Evolutionary conservation across 2,797 vertebrate genomes (phyloP).

Genomic region (Philypnodon macrostomus): DNA sequence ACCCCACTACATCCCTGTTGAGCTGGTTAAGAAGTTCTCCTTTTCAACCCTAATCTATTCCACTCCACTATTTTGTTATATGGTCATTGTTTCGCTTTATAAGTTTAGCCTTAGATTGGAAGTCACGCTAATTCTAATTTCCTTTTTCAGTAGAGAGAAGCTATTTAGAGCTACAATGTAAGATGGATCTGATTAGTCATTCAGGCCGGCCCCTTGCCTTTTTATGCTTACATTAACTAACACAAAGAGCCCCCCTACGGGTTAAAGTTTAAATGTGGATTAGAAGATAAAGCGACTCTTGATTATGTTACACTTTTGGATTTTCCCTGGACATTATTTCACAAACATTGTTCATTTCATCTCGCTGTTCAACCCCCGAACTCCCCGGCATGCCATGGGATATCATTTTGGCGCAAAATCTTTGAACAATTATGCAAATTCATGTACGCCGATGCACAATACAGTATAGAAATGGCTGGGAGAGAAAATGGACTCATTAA

Average conservation of each 20-base stretch:
- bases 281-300: constrained; percentile 95
- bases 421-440: constrained; percentile 98
- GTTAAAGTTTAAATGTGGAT: constrained; percentile 99
- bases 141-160: constrained; percentile 83
- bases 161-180: constrained; percentile 91
- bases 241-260: constrained; percentile 98
- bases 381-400: constrained; percentile 83
- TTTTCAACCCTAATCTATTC: constrained; percentile 79
- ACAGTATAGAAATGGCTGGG: constrained; percentile 87
- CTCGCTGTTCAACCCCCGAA: constrained; percentile 77
- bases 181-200: constrained; percentile 98
- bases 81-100: constrained; percentile 70
- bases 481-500: constrained; percentile 93
- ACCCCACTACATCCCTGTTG: constrained; percentile 59
- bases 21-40: constrained; percentile 80
- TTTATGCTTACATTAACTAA: constrained; percentile 97
- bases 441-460: constrained; percentile 87
- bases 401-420: constrained; percentile 95
- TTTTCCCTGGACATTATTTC: constrained; percentile 89
- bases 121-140: constrained; percentile 86
- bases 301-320: constrained; percentile 91
- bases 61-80: constrained; percentile 64
- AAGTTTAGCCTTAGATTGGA: constrained; percentile 72
- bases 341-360: constrained; percentile 81
- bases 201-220: constrained; percentile 82